Percentiles rank a stretch among this genome's conserved stretches.
These are phyloP conservation scores for Sciurus vulgaris DNA, from an alignment of 2,797 vertebrate genomes.

Conservation along the genomic window DNA sequence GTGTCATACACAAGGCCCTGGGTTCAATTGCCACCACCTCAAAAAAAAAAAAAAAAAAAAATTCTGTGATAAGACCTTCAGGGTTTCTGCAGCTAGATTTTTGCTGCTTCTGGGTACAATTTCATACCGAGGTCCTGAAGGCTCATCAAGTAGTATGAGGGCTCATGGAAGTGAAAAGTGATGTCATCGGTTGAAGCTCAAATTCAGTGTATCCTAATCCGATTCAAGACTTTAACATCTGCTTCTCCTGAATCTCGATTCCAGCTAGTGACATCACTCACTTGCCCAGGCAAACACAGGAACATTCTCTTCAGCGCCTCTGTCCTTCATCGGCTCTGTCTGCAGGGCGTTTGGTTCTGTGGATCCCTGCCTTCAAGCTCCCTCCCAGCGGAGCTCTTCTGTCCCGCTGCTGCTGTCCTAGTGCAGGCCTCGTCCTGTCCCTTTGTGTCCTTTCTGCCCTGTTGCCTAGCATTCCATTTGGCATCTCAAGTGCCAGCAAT, in stretches of 20 bases:
- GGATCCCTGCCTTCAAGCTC: neutral
- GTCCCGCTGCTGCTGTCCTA: neutral
- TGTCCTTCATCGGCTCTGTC: neutral
- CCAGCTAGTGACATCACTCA: neutral
- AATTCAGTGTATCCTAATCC: neutral
- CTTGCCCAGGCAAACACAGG: neutral
- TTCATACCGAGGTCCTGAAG: neutral
- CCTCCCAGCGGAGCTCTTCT: neutral
- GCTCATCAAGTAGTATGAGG: neutral
- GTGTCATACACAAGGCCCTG: neutral
- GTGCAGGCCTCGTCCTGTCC: neutral
- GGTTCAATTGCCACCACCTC: neutral
- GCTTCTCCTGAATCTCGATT: neutral
- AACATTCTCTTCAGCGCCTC: neutral
- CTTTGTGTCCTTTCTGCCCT: neutral
- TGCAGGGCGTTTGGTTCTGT: neutral
- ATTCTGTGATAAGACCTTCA: neutral
- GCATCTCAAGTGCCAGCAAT: neutral
- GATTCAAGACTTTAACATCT: neutral
- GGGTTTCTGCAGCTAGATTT: neutral
- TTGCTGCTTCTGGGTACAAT: neutral
- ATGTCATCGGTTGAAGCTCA: neutral
- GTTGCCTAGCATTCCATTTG: neutral
- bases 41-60: constrained; percentile 17
- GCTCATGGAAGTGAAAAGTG: neutral